Base-by-base conservation (phyloP, 2,888 invertebrate genomes). In the Candidula unifasciata region DNA sequence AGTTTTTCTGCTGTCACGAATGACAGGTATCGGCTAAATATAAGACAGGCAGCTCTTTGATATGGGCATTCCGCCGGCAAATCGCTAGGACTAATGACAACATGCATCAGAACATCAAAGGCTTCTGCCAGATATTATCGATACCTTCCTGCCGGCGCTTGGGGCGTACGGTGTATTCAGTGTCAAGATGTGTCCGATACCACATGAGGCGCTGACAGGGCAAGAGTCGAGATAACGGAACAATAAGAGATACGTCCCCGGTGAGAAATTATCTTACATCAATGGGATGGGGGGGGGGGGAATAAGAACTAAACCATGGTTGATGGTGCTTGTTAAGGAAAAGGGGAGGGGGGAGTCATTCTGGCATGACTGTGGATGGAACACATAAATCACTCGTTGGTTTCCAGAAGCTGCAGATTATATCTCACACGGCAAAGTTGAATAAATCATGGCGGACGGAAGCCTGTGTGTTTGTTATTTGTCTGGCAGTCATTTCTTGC, bases 81-180 rank as follows among this genome's bases (percentile, higher is more conserved):
- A 80, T 52, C 71, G 35, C 21, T 13, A 5, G 30, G 33, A 18
- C 82, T 82, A 82, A 82, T 82, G 82, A 82, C 82, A 68, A 54
- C 76, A 82, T 82, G 68, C 76, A 76, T 82, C 82, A 82, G 21
- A 21, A 82, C 82, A 82, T 82, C 82, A 82, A 82, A 82, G 82
- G 52, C 66, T 33, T 44, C 60, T 37, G 74, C 24, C 54, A 18
- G 82, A 82, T 82, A 35, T 64, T 74, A 78, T 78, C 78, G 78
- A 78, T 78, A 64, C 80, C 66, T 68, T 44, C 44, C 82, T 21
- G 73, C 44, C 37, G 21, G 16, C 5, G 74, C 74, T 60, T 13
- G 35, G 27, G 37, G 57, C 35, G 80, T 44, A 44, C 44, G 69
- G 71, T 54, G 80, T 77, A 54, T 77, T n/a, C 33, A 0, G n/a